Base-by-base conservation (phyloP, 2,888 invertebrate genomes). In the Scrobipalpa costella region DNA sequence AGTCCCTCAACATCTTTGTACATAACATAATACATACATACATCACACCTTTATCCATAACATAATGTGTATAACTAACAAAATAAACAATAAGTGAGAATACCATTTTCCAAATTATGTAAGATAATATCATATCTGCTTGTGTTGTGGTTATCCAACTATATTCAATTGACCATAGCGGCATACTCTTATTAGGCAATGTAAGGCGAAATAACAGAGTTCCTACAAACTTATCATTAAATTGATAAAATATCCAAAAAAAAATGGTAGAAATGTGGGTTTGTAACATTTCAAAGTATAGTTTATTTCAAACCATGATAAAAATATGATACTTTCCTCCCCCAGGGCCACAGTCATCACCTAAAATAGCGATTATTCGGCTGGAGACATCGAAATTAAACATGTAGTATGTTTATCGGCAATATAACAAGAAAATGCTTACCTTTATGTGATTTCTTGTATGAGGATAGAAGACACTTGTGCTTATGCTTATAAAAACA, bases 311-410 rank as follows among this genome's bases (percentile, higher is more conserved):
- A 15, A 44, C 1, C n/a, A 6, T n/a, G 40, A 11, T 50, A 34
- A 17, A 44, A 52, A 52, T 27, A 52, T 52, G 21, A 52, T 52
- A 52, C 50, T 33, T 15, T 27, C 33, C 38, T 17, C 47, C 58
- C 49, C 52, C 58, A 66, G 65, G 69, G 69, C 66, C 64, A 62
- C 67, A 69, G 86, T 88, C 88, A 88, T 79, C 79, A 84, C 83
- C 80, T 76, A 88, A 89, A 89, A 89, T 89, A 89, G 85, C 75
- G 71, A 78, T 73, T 81, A 79, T 80, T 80, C 74, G 74, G 76
- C 73, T 73, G 74, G 78, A 79, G 65, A 62, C 57, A 64, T 61
- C 72, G 66, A 68, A 72, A 75, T 72, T 76, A 76, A 71, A 73
- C 71, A 72, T 64, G 50, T 44, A 44, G 40, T 21, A 27, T 49